phyloP scores from a whole-genome alignment of 2,888 invertebrate species.

The Lochmaea capreae region DNA sequence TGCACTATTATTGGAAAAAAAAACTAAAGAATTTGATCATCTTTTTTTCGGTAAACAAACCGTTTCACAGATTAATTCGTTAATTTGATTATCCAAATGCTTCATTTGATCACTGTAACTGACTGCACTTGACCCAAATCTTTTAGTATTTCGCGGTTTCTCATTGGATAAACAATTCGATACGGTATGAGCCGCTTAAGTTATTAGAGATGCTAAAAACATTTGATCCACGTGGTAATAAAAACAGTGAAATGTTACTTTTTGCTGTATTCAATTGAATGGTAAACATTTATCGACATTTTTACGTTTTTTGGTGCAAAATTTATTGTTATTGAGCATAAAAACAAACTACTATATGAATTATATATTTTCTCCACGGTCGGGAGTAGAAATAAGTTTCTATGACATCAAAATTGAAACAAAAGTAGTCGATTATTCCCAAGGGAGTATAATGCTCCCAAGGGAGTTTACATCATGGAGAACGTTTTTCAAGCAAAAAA shows the following conservation, averaged over 20 bases:
- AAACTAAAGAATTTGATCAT: too few species aligned
- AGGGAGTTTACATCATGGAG: too few species aligned
- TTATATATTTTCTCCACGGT: too few species aligned
- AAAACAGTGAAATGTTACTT: not conserved
- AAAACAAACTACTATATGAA: too few species aligned
- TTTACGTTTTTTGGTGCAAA: not conserved
- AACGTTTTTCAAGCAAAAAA: too few species aligned
- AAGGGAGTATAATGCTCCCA: too few species aligned
- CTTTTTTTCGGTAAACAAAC: not conserved
- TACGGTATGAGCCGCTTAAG: not conserved
- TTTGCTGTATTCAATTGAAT: not conserved
- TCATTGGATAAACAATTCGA: conserved; percentile 7
- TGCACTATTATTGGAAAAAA: too few species aligned
- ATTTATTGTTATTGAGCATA: too few species aligned
- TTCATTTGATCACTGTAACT: not conserved
- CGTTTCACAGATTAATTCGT: not conserved
- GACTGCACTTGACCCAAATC: not conserved
- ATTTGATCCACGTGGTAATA: not conserved
- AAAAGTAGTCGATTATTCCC: too few species aligned
- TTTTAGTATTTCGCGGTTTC: not conserved
- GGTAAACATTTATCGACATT: not conserved
- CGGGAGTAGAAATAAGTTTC: too few species aligned
- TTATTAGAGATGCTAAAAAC: not conserved
- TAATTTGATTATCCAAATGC: not conserved
- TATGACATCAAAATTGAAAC: too few species aligned